Evolutionary conservation across 2,113 vertebrate genomes (phyloP).

Genomic region (Megaceryle torquata): DNA sequence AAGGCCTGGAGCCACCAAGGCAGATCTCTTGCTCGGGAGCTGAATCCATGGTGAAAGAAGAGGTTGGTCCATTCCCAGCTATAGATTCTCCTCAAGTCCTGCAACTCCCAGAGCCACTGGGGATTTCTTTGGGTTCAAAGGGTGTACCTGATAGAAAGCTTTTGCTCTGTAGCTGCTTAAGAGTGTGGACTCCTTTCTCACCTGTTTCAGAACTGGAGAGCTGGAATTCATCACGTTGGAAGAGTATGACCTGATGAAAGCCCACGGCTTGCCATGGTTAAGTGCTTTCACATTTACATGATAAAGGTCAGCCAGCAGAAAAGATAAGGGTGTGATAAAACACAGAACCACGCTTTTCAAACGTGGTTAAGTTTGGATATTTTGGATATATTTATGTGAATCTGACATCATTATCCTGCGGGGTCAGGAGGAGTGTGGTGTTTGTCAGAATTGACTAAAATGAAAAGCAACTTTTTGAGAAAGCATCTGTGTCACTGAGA

Average conservation of each 20-base stretch:
- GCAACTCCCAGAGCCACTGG: background rate
- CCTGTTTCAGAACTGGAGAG: background rate
- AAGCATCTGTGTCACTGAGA: background rate
- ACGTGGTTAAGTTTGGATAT: background rate
- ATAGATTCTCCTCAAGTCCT: background rate
- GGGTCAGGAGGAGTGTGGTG: background rate
- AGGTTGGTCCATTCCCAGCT: background rate
- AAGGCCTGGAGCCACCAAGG: background rate
- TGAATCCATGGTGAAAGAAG: background rate
- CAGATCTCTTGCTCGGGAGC: background rate
- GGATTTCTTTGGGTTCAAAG: background rate
- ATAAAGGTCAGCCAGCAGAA: conserved; percentile 51
- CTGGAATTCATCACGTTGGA: background rate
- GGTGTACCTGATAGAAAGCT: background rate
- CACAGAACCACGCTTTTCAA: background rate
- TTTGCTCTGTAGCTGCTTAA: background rate
- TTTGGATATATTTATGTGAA: background rate
- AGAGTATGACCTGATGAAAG: background rate
- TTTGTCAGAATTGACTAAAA: background rate
- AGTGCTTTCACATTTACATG: conserved; percentile 42
- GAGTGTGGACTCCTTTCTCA: background rate
- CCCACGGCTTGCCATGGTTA: background rate
- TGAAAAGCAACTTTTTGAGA: background rate
- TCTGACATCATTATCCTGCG: background rate
- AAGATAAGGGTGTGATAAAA: background rate